phyloP scores from a whole-genome alignment of 2,888 invertebrate species.

The Euclidia mi region DNA sequence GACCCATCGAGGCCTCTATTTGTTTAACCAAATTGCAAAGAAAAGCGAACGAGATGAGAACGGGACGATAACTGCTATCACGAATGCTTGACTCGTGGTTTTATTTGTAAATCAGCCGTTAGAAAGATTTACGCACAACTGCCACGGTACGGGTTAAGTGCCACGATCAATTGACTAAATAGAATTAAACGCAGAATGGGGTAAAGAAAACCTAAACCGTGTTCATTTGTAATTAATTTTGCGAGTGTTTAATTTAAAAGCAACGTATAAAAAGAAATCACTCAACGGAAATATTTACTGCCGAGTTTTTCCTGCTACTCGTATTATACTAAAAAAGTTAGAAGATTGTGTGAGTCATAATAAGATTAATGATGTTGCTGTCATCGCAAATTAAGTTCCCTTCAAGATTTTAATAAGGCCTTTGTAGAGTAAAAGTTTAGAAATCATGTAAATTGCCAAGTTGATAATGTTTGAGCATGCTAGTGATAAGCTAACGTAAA shows the following conservation, averaged over 20 bases:
- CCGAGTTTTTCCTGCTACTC: constrained; percentile 56
- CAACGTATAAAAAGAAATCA: constrained; percentile 17
- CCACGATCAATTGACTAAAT: constrained; percentile 77
- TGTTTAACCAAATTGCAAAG: constrained; percentile 82
- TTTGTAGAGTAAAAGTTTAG: constrained; percentile 75
- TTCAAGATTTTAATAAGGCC: constrained; percentile 83
- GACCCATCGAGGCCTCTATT: constrained; percentile 79
- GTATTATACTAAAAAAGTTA: constrained; percentile 60
- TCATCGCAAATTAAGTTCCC: constrained; percentile 82
- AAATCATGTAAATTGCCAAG: constrained; percentile 80
- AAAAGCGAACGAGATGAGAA: constrained; percentile 73
- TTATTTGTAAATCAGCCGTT: constrained; percentile 79
- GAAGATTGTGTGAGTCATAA: constrained; percentile 63
- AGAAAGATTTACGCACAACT: constrained; percentile 79
- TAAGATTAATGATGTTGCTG: constrained; percentile 84
- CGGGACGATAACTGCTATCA: constrained; percentile 77
- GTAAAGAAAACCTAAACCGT: constrained; percentile 59
- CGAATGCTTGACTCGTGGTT: constrained; percentile 72
- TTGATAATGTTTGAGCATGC: constrained; percentile 49
- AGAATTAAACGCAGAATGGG: constrained; percentile 70
- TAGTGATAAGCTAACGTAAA: constrained; percentile 4
- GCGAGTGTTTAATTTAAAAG: constrained; percentile 18
- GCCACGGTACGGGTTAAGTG: constrained; percentile 73
- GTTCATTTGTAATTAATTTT: constrained; percentile 55
- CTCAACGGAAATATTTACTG: constrained; percentile 53